These are phyloP conservation scores for Halichondria panicea DNA, from an alignment of 37 sponge, comb jelly and placozoan species.

Conservation along the genomic window DNA sequence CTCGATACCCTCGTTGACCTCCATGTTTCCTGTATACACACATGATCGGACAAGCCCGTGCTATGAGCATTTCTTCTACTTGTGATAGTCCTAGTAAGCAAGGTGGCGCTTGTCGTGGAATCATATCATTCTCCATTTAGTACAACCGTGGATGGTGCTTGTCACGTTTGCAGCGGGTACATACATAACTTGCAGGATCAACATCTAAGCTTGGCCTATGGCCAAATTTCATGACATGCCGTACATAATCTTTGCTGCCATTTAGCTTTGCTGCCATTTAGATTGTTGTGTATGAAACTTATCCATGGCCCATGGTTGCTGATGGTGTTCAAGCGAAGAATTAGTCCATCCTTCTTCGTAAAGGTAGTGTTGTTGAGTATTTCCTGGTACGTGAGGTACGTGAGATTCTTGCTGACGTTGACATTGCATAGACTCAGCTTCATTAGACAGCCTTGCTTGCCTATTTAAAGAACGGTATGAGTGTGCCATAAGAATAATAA, in stretches of 20 bases:
- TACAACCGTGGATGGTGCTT: not conserved
- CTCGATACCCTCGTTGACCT: conserved; percentile 25
- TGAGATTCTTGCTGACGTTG: too few species aligned
- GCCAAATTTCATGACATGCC: conserved; percentile 22
- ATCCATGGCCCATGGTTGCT: conserved; percentile 12
- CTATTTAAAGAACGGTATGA: too few species aligned
- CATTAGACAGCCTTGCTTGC: too few species aligned
- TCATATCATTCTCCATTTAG: conserved; percentile 41
- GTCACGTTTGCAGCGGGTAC: conserved; percentile 39
- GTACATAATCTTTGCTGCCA: not conserved
- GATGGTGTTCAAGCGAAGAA: not conserved
- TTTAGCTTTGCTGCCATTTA: conserved; percentile 17
- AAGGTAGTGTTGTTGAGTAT: conserved; percentile 15
- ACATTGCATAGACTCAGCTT: too few species aligned
- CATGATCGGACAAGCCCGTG: conserved; percentile 49
- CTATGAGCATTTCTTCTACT: conserved; percentile 46
- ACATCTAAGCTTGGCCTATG: not conserved
- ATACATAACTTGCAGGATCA: not conserved
- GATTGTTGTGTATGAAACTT: not conserved
- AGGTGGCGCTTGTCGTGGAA: conserved; percentile 8
- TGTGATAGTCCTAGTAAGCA: conserved; percentile 1
- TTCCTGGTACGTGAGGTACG: not conserved
- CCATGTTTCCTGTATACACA: conserved; percentile 20
- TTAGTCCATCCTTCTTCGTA: conserved; percentile 2
- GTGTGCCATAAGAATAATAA: too few species aligned